Evolutionary conservation across 2,113 vertebrate species (phyloP).

Genomic region (Ailurus styani): DNA sequence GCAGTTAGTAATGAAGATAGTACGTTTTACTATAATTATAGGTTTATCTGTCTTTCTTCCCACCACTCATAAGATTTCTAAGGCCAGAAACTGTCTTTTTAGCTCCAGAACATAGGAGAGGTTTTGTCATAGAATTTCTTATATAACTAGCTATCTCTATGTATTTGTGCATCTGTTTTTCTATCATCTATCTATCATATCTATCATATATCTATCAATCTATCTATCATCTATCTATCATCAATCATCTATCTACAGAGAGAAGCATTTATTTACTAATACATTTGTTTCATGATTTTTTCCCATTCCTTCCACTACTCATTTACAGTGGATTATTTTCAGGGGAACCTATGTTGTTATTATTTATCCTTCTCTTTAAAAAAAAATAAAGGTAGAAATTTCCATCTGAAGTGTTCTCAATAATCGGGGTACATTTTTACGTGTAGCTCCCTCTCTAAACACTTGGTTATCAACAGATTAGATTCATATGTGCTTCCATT

Average conservation of each 20-base stretch:
- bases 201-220: not conserved
- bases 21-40: not conserved
- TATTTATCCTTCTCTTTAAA: not conserved
- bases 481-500: not conserved
- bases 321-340: not conserved
- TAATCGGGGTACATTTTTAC: not conserved
- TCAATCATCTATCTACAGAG: not conserved
- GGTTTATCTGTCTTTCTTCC: not conserved
- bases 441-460: not conserved
- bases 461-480: not conserved
- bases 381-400: not conserved
- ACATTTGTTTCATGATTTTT: not conserved
- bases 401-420: not conserved
- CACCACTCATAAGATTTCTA: not conserved
- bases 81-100: not conserved
- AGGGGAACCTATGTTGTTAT: not conserved
- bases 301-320: not conserved
- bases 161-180: not conserved
- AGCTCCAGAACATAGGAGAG: not conserved
- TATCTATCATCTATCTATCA: not conserved
- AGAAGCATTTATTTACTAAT: not conserved
- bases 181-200: not conserved
- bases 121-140: not conserved
- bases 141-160: not conserved
- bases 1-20: not conserved